A percentile compares a stretch with the other conserved stretches of the same genome.
These are phyloP conservation scores for Limnephilus marmoratus DNA, from an alignment of 2,888 invertebrate species.

Conservation along the genomic window DNA sequence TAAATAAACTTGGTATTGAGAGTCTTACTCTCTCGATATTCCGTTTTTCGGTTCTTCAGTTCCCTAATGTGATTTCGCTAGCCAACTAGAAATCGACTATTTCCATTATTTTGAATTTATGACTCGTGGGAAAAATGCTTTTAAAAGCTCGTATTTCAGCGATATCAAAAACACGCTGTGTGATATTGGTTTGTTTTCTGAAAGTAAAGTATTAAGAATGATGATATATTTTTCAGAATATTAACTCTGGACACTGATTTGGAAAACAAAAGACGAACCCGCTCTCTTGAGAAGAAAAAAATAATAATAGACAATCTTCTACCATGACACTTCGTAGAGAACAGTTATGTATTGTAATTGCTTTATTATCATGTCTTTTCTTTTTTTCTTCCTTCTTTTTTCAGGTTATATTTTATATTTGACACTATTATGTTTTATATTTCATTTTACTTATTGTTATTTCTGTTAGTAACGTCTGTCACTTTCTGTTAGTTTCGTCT, in stretches of 20 bases:
- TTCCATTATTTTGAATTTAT: conserved; percentile 64
- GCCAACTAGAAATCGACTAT: conserved; percentile 54
- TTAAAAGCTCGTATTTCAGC: conserved; percentile 62
- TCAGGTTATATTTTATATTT: too few relatives aligned
- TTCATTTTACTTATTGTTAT: too few relatives aligned
- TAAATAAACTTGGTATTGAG: neutral
- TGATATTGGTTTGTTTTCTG: conserved; percentile 58
- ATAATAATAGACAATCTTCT: neutral
- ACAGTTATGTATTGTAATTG: too few relatives aligned
- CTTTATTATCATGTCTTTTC: too few relatives aligned
- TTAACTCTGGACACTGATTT: neutral
- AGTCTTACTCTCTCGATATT: neutral
- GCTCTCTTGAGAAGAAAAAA: neutral
- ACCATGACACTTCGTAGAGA: too few relatives aligned
- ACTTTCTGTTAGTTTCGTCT: too few relatives aligned
- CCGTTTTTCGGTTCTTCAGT: neutral
- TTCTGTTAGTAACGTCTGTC: too few relatives aligned
- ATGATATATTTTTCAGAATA: neutral
- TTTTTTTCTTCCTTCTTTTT: too few relatives aligned
- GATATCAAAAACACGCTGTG: conserved; percentile 61
- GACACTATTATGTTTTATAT: too few relatives aligned
- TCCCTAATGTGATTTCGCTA: conserved; percentile 36
- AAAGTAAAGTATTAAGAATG: conserved; percentile 34
- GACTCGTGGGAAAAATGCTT: conserved; percentile 60
- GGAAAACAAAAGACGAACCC: neutral